Conservation (phyloP, 2,113 vertebrate genomes). For the Embiotoca jacksoni region DNA sequence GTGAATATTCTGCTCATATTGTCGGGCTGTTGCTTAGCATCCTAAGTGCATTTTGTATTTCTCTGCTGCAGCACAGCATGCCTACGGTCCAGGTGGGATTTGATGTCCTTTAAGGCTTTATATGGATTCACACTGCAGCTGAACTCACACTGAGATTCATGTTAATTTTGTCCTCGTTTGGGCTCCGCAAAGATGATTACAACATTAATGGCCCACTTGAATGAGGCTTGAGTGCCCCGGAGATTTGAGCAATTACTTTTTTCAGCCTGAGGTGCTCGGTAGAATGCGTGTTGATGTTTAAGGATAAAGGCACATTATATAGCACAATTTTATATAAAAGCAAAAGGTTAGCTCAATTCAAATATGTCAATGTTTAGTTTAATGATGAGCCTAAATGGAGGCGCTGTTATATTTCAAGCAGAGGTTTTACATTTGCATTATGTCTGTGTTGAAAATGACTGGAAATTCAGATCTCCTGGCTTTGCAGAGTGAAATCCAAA, state of each 20-base stretch:
- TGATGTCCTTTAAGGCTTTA: slow-evolving; percentile 22
- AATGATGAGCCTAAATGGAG: neutral
- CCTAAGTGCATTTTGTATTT: slow-evolving; percentile 1
- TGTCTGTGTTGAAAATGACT: too few relatives aligned
- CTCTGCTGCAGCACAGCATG: neutral
- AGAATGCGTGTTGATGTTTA: neutral
- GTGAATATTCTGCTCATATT: neutral
- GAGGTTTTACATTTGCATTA: neutral
- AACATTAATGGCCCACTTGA: slow-evolving; percentile 17
- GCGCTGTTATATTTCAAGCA: neutral
- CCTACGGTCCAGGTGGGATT: slow-evolving; percentile 28
- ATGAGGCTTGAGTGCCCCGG: slow-evolving; percentile 9
- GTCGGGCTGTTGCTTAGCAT: neutral
- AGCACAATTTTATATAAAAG: slow-evolving; percentile 6
- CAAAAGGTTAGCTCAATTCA: neutral
- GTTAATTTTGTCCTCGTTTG: slow-evolving; percentile 12
- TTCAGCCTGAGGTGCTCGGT: neutral
- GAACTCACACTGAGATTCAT: slow-evolving; percentile 49
- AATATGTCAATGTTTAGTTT: neutral
- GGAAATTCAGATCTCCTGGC: neutral
- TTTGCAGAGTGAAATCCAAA: slow-evolving; percentile 12
- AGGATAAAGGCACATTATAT: slow-evolving; percentile 4
- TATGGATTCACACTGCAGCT: slow-evolving; percentile 29
- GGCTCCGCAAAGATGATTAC: slow-evolving; percentile 25
- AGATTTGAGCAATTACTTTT: slow-evolving; percentile 20